phyloP scores from a whole-genome alignment of 30 jellyfish, hydroid and myxozoan species.

The Sanderia malayensis region DNA sequence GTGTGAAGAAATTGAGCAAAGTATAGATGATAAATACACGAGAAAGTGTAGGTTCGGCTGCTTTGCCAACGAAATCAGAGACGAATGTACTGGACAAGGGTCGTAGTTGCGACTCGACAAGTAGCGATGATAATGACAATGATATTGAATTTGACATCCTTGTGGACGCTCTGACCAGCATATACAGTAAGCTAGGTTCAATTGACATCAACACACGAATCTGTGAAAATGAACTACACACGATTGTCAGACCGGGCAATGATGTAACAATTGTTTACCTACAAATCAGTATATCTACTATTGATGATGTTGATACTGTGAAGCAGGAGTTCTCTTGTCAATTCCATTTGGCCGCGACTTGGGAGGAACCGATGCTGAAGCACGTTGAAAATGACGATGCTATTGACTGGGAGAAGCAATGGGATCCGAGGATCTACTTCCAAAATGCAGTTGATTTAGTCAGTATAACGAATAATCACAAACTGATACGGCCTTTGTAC shows the following conservation, averaged over 20 bases:
- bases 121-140: background rate
- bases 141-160: constrained; percentile 34
- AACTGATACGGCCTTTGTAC: constrained; percentile 21
- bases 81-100: background rate
- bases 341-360: constrained; percentile 59
- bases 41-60: too few relatives aligned
- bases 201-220: constrained; percentile 37
- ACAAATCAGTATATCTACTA: constrained; percentile 55
- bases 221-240: constrained; percentile 34
- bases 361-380: constrained; percentile 64
- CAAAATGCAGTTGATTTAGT: constrained; percentile 74
- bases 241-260: constrained; percentile 40
- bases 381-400: constrained; percentile 9
- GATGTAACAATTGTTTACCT: constrained; percentile 47
- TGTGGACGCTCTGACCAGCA: constrained; percentile 29
- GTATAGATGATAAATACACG: too few relatives aligned
- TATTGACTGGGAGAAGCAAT: constrained; percentile 61
- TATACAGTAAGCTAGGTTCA: constrained; percentile 12
- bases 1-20: too few relatives aligned
- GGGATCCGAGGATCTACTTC: constrained; percentile 81
- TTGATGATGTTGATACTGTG: constrained; percentile 69
- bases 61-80: too few relatives aligned
- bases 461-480: constrained; percentile 38
- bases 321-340: constrained; percentile 79
- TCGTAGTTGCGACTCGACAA: too few relatives aligned